phyloP scores from a whole-genome alignment of 2,797 vertebrate species.

The Intellagama lesueurii region DNA sequence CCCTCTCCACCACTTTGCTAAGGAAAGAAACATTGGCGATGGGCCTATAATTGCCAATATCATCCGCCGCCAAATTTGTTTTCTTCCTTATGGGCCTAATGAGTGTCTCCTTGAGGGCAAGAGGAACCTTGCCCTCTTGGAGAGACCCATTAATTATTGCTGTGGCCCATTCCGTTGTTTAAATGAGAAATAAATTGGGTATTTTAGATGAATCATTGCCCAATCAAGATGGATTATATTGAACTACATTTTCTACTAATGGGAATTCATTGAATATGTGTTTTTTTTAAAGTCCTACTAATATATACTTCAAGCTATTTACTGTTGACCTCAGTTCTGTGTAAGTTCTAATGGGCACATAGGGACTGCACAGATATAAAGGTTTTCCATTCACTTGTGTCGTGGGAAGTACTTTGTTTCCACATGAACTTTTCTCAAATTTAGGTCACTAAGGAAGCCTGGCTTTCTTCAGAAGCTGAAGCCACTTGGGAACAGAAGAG shows the following conservation, averaged over 20 bases:
- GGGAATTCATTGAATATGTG: too few species aligned
- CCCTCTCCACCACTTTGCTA: too few species aligned
- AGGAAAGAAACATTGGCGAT: too few species aligned
- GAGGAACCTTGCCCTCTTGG: too few species aligned
- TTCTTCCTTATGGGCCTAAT: too few species aligned
- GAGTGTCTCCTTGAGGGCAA: too few species aligned
- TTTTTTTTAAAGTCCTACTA: not conserved
- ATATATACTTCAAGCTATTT: not conserved
- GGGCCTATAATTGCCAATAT: too few species aligned
- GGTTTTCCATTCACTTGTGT: not conserved
- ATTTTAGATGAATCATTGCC: not conserved
- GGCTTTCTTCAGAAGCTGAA: not conserved
- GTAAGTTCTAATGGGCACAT: not conserved
- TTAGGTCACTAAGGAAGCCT: not conserved
- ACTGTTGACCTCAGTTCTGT: not conserved
- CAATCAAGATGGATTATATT: not conserved
- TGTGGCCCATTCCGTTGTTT: too few species aligned
- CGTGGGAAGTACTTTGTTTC: not conserved
- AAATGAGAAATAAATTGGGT: not conserved
- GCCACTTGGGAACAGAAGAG: too few species aligned
- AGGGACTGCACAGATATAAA: not conserved
- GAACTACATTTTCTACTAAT: not conserved
- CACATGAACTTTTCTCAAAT: not conserved
- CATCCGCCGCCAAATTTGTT: too few species aligned
- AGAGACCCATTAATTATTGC: too few species aligned